phyloP scores from a whole-genome alignment of 1,140 invertebrate species.

The Drosophila sulfurigaster region DNA sequence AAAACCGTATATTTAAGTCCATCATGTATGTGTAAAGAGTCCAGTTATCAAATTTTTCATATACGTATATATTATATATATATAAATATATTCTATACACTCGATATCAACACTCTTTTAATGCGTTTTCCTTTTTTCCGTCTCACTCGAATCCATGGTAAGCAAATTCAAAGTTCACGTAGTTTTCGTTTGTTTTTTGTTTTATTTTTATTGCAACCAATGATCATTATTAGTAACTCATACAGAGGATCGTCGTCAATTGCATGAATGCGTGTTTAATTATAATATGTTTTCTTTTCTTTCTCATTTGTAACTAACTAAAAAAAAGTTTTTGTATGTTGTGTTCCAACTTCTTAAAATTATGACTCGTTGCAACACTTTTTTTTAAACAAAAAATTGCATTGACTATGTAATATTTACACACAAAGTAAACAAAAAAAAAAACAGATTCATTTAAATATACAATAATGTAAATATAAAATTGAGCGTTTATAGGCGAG shows the following conservation, averaged over 20 bases:
- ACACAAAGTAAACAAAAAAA: slow-evolving; percentile 1
- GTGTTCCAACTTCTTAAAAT: slow-evolving; percentile 27
- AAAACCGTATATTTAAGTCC: slow-evolving; percentile 32
- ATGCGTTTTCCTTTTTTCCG: not conserved
- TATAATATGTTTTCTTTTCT: slow-evolving; percentile 9
- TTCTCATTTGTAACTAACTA: slow-evolving; percentile 22
- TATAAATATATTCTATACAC: slow-evolving; percentile 12
- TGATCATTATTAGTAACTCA: slow-evolving; percentile 62
- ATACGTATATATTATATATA: slow-evolving; percentile 16
- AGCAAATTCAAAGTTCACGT: slow-evolving; percentile 49
- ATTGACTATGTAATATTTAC: slow-evolving; percentile 38
- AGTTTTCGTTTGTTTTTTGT: slow-evolving; percentile 61
- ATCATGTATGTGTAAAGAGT: slow-evolving; percentile 41
- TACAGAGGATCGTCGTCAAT: slow-evolving; percentile 34
- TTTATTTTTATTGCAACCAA: slow-evolving; percentile 74
- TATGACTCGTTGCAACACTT: slow-evolving; percentile 9
- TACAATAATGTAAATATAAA: slow-evolving; percentile 23
- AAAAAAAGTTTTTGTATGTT: slow-evolving; percentile 16
- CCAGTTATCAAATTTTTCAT: slow-evolving; percentile 30
- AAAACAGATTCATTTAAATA: not conserved
- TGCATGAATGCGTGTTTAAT: slow-evolving; percentile 63
- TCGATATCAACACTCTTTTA: not conserved
- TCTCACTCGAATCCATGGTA: slow-evolving; percentile 14
- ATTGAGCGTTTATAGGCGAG: slow-evolving; percentile 5
- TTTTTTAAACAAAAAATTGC: not conserved